A percentile compares a stretch with the other conserved stretches of the same genome.
Conservation (phyloP, 2,113 vertebrate species). For the Thamnophis sirtalis region DNA sequence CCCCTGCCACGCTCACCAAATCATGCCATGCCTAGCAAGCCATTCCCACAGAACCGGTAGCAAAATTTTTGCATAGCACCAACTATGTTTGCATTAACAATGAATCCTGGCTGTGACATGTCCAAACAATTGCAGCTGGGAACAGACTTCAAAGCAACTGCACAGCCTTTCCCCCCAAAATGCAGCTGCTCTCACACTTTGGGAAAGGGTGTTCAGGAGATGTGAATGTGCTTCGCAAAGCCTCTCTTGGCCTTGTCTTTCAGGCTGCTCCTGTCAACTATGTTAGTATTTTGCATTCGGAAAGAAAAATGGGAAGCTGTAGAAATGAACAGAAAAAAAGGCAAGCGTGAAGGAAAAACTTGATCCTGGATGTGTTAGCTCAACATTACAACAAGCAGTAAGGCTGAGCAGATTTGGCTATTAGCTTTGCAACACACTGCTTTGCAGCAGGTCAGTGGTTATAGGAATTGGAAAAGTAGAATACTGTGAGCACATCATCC, state of each 20-base stretch:
- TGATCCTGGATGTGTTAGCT: neutral
- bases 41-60: no score
- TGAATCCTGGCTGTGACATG: neutral
- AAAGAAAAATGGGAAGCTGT: neutral
- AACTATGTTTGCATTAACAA: neutral
- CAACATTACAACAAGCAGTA: neutral
- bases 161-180: neutral
- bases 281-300: neutral
- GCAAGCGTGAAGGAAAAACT: neutral
- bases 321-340: neutral
- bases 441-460: no score
- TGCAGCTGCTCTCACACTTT: neutral
- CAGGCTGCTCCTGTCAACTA: neutral
- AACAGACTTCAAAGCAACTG: neutral
- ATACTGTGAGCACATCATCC: neutral
- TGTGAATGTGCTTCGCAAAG: neutral
- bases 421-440: neutral
- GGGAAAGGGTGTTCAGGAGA: neutral
- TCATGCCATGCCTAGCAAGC: no score
- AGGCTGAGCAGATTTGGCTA: neutral
- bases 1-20: no score
- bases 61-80: neutral
- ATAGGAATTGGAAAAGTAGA: neutral
- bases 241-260: neutral
- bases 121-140: neutral